Base-by-base conservation (phyloP, 2,888 invertebrate species). In the Polymixis lichenea region DNA sequence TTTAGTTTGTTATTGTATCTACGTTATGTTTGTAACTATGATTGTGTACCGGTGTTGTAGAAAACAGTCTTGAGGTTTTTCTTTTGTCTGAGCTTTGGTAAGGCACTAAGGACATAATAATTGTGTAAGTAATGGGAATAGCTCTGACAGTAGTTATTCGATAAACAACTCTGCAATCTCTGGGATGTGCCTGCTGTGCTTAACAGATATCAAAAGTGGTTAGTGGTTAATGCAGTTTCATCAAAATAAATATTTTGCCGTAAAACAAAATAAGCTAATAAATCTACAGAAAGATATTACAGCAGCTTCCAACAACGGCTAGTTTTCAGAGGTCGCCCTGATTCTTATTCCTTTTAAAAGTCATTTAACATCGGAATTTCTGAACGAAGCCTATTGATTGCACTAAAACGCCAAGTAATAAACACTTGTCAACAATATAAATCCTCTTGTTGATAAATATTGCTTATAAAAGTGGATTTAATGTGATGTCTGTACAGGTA, bases 401-500 rank as follows among this genome's bases (percentile, higher is more conserved):
- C 49, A 76, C 3, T 25, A 19, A n/a, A 32, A 51, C 2, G n/a
- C 13, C 17, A n/a, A 46, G 19, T 1, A 65, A 38, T 38, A 3
- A 56, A 32, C 28, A 17, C n/a, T 53, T n/a, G 17, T 13, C 19
- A 28, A n/a, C 2, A 11, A n/a, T 22, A 17, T 13, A 17, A 51
- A 76, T 49, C 11, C 19, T 38, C 19, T 61, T n/a, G 15, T 28
- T 56, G 8, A 28, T 55, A 43, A 46, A 53, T 13, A 53, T 9
- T 15, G 8, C 9, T 19, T 28, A 5, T 0, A 25, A 1, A 9
- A 4, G 28, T 64, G 17, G 7, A 8, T 19, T 72, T 25, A 56
- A 53, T 74, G 13, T 61, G 66, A 13, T 32, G 9, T 60, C 68
- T 70, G 64, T 71, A 77, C 92, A 97, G 97, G 99, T 99, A 60